Percentiles rank a stretch among this genome's conserved stretches.
These are phyloP conservation scores for Pyrocephalus nanus DNA, from an alignment of 2,797 vertebrate genomes.

Conservation along the genomic window DNA sequence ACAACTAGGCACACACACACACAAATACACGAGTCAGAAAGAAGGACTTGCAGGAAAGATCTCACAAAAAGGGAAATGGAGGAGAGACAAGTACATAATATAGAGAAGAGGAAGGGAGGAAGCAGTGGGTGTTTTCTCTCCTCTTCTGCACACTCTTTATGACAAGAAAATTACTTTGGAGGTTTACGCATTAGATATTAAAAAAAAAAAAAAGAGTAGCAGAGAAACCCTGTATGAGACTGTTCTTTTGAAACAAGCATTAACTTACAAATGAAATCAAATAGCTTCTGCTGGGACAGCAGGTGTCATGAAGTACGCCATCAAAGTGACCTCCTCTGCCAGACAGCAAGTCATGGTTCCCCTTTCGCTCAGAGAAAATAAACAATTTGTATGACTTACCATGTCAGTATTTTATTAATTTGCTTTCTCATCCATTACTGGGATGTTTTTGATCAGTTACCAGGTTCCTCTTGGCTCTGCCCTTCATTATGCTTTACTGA, in stretches of 20 bases:
- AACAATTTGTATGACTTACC: conserved; percentile 23
- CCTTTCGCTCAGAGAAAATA: background rate
- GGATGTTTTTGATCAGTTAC: conserved; percentile 16
- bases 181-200: background rate
- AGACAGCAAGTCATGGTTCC: background rate
- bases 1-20: background rate
- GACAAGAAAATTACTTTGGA: conserved; percentile 33
- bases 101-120: background rate
- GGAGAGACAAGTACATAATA: background rate
- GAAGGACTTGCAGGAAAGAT: background rate
- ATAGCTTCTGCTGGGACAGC: background rate
- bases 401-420: conserved; percentile 10
- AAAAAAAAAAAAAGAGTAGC: background rate
- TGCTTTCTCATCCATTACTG: conserved; percentile 16
- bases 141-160: background rate
- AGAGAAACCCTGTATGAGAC: conserved; percentile 14
- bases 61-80: background rate
- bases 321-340: background rate
- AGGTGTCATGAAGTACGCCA: background rate
- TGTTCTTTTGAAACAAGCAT: conserved; percentile 13
- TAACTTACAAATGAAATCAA: conserved; percentile 32
- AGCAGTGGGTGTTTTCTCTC: conserved; percentile 5
- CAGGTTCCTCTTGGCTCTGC: conserved; percentile 17
- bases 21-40: background rate
- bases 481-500: background rate